Conservation (phyloP, 2,888 invertebrate genomes). For the Caenorhabditis sp. region DNA sequence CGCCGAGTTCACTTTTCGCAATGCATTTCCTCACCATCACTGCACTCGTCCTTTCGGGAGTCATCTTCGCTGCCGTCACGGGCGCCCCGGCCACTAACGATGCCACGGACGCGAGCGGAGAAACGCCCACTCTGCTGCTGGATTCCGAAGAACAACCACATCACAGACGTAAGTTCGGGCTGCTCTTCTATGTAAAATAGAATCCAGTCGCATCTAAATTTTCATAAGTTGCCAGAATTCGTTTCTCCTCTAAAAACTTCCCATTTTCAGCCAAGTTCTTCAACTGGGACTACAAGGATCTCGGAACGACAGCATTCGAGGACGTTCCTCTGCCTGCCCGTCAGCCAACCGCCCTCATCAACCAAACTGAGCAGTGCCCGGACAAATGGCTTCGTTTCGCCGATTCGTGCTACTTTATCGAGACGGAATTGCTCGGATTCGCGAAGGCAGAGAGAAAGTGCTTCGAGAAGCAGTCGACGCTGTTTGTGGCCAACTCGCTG, state of each 20-base stretch:
- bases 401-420: slow-evolving; percentile 61
- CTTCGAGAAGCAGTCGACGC: slow-evolving; percentile 44
- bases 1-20: not conserved
- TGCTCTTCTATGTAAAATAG: not conserved
- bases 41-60: slow-evolving; percentile 1
- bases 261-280: slow-evolving; percentile 41
- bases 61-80: not conserved
- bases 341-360: slow-evolving; percentile 20
- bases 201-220: not conserved
- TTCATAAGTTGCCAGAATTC: not conserved
- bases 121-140: slow-evolving; percentile 8
- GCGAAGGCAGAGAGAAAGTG: slow-evolving; percentile 58
- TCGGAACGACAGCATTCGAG: slow-evolving; percentile 44
- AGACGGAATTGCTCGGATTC: slow-evolving; percentile 48
- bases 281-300: slow-evolving; percentile 57
- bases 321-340: slow-evolving; percentile 22
- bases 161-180: slow-evolving; percentile 27
- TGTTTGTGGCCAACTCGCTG: slow-evolving; percentile 61
- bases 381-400: slow-evolving; percentile 59
- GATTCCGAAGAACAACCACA: slow-evolving; percentile 30
- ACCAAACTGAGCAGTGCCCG: slow-evolving; percentile 44
- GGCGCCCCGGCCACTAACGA: slow-evolving; percentile 16
- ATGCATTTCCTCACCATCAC: slow-evolving; percentile 22
- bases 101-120: slow-evolving; percentile 30
- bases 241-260: no score